Conservation (phyloP, 2,888 invertebrate species). For the Sepioteuthis lessoniana region DNA sequence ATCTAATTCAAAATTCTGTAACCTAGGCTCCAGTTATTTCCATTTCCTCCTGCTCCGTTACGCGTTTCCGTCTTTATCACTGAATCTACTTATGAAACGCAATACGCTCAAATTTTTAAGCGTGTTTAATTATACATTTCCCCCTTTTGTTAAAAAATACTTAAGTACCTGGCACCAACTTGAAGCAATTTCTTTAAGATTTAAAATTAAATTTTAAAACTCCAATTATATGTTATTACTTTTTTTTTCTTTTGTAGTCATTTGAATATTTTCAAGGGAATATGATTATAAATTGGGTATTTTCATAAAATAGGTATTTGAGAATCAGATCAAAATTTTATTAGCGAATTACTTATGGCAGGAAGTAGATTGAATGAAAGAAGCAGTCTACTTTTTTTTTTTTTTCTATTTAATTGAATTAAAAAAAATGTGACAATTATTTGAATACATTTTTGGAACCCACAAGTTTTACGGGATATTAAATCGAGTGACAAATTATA, state of each 20-base stretch:
- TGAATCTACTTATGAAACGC: not conserved
- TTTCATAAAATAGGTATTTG: not conserved
- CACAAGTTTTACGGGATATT: not conserved
- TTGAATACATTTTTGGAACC: too few relatives aligned
- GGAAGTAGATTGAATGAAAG: too few relatives aligned
- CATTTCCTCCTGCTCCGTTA: not conserved
- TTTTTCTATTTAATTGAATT: too few relatives aligned
- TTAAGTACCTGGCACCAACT: not conserved
- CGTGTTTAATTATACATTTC: not conserved
- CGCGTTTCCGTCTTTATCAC: not conserved
- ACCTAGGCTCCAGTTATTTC: slow-evolving; percentile 79
- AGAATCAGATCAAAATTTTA: not conserved
- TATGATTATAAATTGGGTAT: too few relatives aligned
- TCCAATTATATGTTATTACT: not conserved
- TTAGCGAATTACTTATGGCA: not conserved
- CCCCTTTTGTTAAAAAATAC: not conserved
- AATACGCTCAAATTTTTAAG: not conserved
- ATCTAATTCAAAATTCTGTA: slow-evolving; percentile 77
- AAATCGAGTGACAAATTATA: not conserved
- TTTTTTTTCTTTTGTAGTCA: not conserved
- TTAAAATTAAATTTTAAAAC: not conserved
- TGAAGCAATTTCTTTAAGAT: not conserved
- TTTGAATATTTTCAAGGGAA: not conserved
- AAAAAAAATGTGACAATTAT: too few relatives aligned
- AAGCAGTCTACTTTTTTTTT: too few relatives aligned